Base-by-base conservation (phyloP, 2,113 vertebrate genomes). In the Toxotes chatareus region DNA sequence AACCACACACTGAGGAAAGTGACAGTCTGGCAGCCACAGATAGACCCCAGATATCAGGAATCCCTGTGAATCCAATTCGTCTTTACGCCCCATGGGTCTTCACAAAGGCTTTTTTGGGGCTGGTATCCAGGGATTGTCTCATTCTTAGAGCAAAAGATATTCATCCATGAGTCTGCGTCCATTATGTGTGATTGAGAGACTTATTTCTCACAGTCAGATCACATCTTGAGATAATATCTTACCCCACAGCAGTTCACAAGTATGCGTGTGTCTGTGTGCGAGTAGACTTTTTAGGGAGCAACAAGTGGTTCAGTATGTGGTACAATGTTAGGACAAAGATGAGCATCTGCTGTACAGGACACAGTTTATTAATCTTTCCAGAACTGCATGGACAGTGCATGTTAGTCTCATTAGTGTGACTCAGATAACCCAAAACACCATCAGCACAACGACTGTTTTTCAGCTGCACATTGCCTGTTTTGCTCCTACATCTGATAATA, bases 381-480 rank as follows among this genome's bases (percentile, higher is more conserved):
- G 62, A 66, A 67, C 77, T 69, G 76, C 40, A 56, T 61, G 31
- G 38, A 62, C 73, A 14, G 27, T 47, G 47, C 38, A 36, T 70
- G 62, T 19, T 55, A 14, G 3, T 59, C n/a, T 77, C 59, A 60
- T 47, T 36, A 42, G 21, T 44, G 80, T 85, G 85, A 93, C 72
- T 90, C 89, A 86, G 72, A 79, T n/a, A 59, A 76, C 31, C 76
- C 63, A 64, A 47, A 74, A 79, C 69, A 49, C 55, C 56, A 47
- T 7, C 40, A 59, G 55, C 44, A 87, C 83, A 85, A 42, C 78
- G 78, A 61, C 19, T 66, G 51, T 77, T 85, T 59, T 85, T 83
- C 67, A 83, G 80, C 46, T 21, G 27, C 36, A 70, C 36, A 19
- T 78, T 86, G 84, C 71, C 76, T 74, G 76, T 86, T 87, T 27